Conservation (phyloP, 1,140 invertebrate species). For the Campoletis sonorensis region DNA sequence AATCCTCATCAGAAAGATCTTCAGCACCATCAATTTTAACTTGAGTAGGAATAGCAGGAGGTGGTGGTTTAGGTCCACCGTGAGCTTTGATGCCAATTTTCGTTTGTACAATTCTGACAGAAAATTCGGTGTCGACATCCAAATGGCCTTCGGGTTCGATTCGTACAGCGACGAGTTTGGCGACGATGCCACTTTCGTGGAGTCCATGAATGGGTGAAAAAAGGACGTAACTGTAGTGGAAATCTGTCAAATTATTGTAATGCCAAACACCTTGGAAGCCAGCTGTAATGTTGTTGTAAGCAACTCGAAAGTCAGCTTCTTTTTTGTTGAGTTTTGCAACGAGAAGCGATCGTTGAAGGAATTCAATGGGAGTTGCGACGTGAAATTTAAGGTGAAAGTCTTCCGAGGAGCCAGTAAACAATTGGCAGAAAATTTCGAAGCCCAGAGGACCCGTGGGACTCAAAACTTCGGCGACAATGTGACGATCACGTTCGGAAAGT, state of each 20-base stretch:
- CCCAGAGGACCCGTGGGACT: conserved; percentile 82
- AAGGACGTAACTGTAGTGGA: conserved; percentile 86
- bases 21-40: conserved; percentile 19
- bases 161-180: conserved; percentile 79
- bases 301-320: conserved; percentile 83
- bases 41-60: conserved; percentile 56
- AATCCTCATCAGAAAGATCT: conserved; percentile 58
- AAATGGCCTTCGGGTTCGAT: conserved; percentile 66
- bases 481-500: conserved; percentile 81
- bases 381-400: conserved; percentile 85
- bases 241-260: conserved; percentile 82
- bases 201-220: conserved; percentile 86
- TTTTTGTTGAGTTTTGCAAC: conserved; percentile 79
- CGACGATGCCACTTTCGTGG: conserved; percentile 84
- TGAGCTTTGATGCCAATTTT: conserved; percentile 75
- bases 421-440: conserved; percentile 78
- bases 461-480: conserved; percentile 83
- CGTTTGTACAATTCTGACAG: conserved; percentile 81
- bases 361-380: conserved; percentile 84
- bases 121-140: conserved; percentile 83
- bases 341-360: conserved; percentile 80
- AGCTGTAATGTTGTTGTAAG: conserved; percentile 84
- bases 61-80: conserved; percentile 66
- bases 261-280: conserved; percentile 88
- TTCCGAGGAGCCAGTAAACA: conserved; percentile 78